These are phyloP conservation scores for Eulemur albifrons DNA, from an alignment of 2,797 vertebrate species.

Conservation along the genomic window DNA sequence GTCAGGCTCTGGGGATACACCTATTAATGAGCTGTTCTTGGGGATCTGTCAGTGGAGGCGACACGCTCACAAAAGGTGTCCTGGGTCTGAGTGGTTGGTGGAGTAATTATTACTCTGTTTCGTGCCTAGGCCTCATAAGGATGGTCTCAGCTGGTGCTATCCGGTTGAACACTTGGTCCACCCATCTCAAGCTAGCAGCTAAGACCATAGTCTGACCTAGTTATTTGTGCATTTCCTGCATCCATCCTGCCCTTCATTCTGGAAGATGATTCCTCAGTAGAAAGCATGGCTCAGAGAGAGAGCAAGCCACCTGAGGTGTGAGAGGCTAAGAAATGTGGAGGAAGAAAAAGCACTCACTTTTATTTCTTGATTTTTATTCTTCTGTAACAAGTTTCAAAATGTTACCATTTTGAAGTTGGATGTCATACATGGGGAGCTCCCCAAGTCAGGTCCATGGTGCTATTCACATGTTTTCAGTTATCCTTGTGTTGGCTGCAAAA, in stretches of 20 bases:
- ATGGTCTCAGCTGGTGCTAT: neutral
- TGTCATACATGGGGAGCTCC: neutral
- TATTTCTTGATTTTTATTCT: conserved; percentile 3
- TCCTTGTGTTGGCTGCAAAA: neutral
- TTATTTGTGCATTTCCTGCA: neutral
- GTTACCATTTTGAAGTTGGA: neutral
- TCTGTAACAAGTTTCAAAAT: neutral
- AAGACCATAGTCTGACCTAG: neutral
- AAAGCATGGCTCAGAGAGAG: neutral
- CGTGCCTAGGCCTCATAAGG: rapidly evolving
- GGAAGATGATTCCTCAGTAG: neutral
- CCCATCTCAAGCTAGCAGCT: neutral
- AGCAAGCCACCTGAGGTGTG: neutral
- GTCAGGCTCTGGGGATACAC: neutral
- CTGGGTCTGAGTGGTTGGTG: neutral
- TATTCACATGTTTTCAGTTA: neutral
- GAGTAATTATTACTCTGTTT: neutral
- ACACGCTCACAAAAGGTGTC: neutral
- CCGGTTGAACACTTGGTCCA: neutral
- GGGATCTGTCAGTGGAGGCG: neutral
- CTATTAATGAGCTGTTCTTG: neutral
- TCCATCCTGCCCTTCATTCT: neutral
- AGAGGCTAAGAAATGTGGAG: neutral
- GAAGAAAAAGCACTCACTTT: neutral
- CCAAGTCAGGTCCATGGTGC: neutral